Evolutionary conservation across 2,113 vertebrate species (phyloP).

Genomic region (Ramphastos sulfuratus): DNA sequence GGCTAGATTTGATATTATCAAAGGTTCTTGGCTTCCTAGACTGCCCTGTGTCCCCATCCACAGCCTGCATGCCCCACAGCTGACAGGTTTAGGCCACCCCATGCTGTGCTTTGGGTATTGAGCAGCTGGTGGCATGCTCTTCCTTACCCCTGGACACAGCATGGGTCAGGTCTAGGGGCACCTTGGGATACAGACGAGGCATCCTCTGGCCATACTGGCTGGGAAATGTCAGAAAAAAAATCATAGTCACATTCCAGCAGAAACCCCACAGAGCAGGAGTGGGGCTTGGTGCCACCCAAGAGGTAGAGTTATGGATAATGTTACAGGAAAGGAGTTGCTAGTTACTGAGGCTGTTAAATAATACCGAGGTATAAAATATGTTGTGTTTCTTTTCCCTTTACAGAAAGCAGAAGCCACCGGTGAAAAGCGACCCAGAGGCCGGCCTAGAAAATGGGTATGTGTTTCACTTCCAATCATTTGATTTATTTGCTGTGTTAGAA

Average conservation of each 20-base stretch:
- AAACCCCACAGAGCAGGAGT: background rate
- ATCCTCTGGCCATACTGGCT: background rate
- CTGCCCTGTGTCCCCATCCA: fast-evolving
- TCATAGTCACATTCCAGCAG: background rate
- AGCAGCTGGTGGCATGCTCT: background rate
- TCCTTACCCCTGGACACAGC: too few species aligned
- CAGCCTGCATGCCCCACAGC: background rate
- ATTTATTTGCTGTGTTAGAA: slow-evolving; percentile 41
- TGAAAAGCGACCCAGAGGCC: slow-evolving; percentile 94
- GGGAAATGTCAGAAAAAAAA: background rate
- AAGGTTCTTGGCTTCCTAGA: background rate
- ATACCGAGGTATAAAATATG: slow-evolving; percentile 43
- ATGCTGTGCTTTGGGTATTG: fast-evolving
- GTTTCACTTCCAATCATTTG: background rate
- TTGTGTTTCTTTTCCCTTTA: slow-evolving; percentile 66
- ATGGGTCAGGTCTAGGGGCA: background rate
- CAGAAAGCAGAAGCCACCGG: slow-evolving; percentile 92
- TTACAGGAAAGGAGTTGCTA: slow-evolving; percentile 33
- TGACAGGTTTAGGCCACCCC: fast-evolving
- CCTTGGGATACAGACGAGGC: fast-evolving
- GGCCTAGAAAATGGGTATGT: slow-evolving; percentile 99
- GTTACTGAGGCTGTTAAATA: slow-evolving; percentile 7
- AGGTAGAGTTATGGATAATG: background rate
- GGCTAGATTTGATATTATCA: background rate
- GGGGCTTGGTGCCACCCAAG: background rate